phyloP scores from a whole-genome alignment of 2,888 invertebrate genomes.

The Aspidiotus rigidus region DNA sequence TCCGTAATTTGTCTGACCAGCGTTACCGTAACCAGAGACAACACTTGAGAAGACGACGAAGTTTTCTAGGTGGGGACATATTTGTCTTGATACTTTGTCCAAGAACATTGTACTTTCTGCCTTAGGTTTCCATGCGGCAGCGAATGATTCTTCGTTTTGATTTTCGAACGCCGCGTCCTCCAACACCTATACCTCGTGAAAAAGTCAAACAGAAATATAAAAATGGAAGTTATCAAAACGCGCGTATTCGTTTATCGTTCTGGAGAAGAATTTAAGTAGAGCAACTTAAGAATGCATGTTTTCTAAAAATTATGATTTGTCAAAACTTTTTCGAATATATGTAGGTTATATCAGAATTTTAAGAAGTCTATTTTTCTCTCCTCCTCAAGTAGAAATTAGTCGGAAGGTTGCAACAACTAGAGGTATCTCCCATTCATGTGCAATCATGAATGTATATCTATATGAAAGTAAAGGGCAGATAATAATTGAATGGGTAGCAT shows the following conservation, averaged over 20 bases:
- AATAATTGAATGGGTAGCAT: too few species aligned
- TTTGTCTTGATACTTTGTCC: conserved; percentile 55
- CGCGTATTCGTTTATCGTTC: too few species aligned
- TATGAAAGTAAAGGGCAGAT: too few species aligned
- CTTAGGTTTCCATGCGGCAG: conserved; percentile 63
- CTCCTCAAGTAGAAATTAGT: too few species aligned
- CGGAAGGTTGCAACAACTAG: too few species aligned
- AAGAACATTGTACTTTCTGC: conserved; percentile 68
- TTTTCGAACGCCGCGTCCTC: conserved; percentile 68
- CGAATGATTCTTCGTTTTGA: conserved; percentile 60
- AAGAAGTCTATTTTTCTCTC: neutral
- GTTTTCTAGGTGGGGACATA: conserved; percentile 52
- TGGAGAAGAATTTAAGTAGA: too few species aligned
- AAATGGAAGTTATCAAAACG: too few species aligned
- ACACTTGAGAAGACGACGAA: conserved; percentile 90
- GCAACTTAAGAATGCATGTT: too few species aligned
- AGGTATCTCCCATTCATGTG: too few species aligned
- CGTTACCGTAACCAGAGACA: conserved; percentile 84
- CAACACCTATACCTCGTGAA: conserved; percentile 9
- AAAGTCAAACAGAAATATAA: too few species aligned
- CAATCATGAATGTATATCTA: too few species aligned
- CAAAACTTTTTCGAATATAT: neutral
- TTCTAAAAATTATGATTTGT: too few species aligned
- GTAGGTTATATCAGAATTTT: neutral
- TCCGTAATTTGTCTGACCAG: conserved; percentile 84